Evolutionary conservation across 1,140 invertebrate genomes (phyloP).

Genomic region (Zaprionus inermis): DNA sequence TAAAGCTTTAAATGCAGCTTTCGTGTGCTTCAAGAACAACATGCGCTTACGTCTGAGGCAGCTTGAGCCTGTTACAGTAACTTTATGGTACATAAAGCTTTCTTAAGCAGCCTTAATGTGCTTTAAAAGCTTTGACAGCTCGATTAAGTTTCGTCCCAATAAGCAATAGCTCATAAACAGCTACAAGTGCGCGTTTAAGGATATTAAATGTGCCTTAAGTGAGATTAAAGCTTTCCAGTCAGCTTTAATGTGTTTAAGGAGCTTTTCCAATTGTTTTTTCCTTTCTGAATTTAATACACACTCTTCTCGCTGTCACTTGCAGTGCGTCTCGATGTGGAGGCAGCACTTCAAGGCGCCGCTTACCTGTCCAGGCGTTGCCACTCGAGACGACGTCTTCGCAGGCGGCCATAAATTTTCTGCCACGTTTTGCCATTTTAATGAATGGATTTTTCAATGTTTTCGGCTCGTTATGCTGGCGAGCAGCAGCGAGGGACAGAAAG

Average conservation of each 20-base stretch:
- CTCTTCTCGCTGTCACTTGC: background rate
- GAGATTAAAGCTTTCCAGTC: background rate
- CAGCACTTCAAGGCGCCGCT: background rate
- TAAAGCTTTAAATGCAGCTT: too few species aligned
- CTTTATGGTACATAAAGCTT: too few species aligned
- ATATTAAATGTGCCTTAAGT: background rate
- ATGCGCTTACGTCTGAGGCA: too few species aligned
- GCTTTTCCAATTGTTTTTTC: background rate
- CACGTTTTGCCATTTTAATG: slow-evolving; percentile 81
- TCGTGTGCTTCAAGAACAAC: too few species aligned
- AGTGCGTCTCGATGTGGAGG: background rate
- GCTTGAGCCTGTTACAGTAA: too few species aligned
- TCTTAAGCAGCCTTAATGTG: background rate
- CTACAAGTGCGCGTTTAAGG: too few species aligned
- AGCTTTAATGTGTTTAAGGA: background rate
- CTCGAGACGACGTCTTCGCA: slow-evolving; percentile 48
- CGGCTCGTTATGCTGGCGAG: slow-evolving; percentile 59
- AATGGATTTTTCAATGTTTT: slow-evolving; percentile 82
- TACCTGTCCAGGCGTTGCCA: slow-evolving; percentile 23
- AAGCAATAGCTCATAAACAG: too few species aligned
- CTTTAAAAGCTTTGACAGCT: background rate
- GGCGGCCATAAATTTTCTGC: slow-evolving; percentile 71
- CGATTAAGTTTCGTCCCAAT: too few species aligned
- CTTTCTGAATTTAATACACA: background rate
- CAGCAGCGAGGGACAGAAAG: slow-evolving; percentile 1